These are phyloP conservation scores for Trissolcus basalis DNA, from an alignment of 1,140 invertebrate species.

Conservation along the genomic window DNA sequence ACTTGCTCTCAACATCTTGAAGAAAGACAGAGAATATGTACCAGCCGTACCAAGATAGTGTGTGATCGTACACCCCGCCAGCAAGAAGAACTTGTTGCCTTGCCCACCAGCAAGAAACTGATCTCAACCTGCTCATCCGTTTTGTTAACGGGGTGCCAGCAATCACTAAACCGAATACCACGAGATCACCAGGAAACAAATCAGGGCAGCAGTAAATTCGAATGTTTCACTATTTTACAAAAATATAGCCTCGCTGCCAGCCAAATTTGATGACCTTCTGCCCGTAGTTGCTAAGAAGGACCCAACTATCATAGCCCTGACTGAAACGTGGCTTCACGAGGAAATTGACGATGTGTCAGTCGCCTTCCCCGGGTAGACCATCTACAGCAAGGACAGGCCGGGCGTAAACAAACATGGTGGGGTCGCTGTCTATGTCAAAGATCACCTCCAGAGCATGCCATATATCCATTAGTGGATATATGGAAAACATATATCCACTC, in stretches of 20 bases:
- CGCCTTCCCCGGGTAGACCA: background rate
- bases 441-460: too few species aligned
- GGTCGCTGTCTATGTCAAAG: too few species aligned
- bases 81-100: too few species aligned
- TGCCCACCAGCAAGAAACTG: background rate
- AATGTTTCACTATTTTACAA: background rate
- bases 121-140: background rate
- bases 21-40: too few species aligned
- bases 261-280: background rate
- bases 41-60: too few species aligned
- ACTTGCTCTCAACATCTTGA: too few species aligned
- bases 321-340: background rate
- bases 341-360: background rate
- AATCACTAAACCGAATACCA: too few species aligned
- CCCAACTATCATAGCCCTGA: background rate
- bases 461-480: too few species aligned
- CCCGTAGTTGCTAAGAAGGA: background rate
- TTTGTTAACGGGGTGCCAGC: background rate
- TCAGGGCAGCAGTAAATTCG: background rate
- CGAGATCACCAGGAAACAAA: background rate
- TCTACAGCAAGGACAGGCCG: background rate
- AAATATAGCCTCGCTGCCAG: background rate
- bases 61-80: too few species aligned
- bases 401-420: background rate
- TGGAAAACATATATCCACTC: too few species aligned